Evolutionary conservation across 1,140 invertebrate species (phyloP), one percentile per base, ranked within the genome.

Genomic region (Lepidurus couesii): DNA sequence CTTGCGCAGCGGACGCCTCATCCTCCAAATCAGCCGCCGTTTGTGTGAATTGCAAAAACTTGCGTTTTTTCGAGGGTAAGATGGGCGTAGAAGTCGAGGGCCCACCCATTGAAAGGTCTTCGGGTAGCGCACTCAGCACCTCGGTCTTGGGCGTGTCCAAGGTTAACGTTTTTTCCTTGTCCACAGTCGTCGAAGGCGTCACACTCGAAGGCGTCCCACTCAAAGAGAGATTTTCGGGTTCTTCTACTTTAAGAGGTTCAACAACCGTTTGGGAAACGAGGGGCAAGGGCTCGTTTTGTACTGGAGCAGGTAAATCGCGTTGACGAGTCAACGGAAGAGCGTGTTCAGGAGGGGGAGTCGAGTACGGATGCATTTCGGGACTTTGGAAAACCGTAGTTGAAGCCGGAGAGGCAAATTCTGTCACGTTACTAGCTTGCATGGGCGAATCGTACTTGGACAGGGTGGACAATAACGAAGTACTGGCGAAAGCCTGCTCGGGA

Each of bases 341-440:
- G 53, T 65, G 53, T 16, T 65, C 53, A 65, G 53, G 53, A 65
- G 53, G 53, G 13, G 53, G 53, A 21, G 53, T 65, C 13, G 53
- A 65, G 21, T 65, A 65, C 53, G 53, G 53, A 65, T 65, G 53
- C 53, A 16, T 21, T 65, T 65, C 53, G 53, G 53, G 53, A 7
- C n/a, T 65, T 7, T 65, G 53, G 53, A 65, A 65, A 7, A 10
- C 6, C 16, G 53, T 65, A 21, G 53, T 65, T 7, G 53, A n/a
- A 65, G 53, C 9, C 13, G 53, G 53, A 16, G 53, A 65, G 21
- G 53, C n/a, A 65, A 65, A 65, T 21, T 65, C 53, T 7, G 53
- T 65, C n/a, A 16, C 53, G 16, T 13, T 65, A 65, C 53, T 65
- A 21, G 53, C 21, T 65, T 65, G 53, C 13, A 65, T 65, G 16